Base-by-base conservation (phyloP, 2,113 vertebrate species). In the Emydura subglobosa region DNA sequence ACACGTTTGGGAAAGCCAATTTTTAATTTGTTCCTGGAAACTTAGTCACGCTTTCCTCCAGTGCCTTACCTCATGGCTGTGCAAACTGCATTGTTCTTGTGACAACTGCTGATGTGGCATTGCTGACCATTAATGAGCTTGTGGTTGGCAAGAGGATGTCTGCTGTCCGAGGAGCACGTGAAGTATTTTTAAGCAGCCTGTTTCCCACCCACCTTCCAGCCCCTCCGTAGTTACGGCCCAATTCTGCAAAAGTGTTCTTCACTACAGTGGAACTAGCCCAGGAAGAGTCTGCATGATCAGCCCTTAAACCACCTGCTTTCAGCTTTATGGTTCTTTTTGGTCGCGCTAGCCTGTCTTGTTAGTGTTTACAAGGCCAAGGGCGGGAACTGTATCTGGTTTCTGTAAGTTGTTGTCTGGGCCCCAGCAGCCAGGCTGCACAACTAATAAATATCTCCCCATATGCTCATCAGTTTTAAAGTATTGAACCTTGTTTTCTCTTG, bases 1-100 rank as follows among this genome's bases (percentile, higher is more conserved):
- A 76, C 44, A 85, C 55, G 44, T 57, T 93, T 89, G n/a, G 53
- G 78, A 93, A 94, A 89, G 47, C 27, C 34, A 81, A 79, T 7
- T 61, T 57, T 80, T 97, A 49, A 95, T 96, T 91, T 94, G 90
- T 95, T 91, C 57, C 61, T 94, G 91, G 87, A 86, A 95, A 92
- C 2, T 87, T 92, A 80, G 53, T 94, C 92, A 89, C 61, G 1
- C 0, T 88, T 88, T 95, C 88, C 72, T 49, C 83, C 54, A 79
- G 87, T 0, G 0, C 89, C 86, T 95, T 49, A 88, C 74, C 88
- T 96, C 93, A 88, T 4, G 1, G 76, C 86, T 86, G 31, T 91
- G 87, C 54, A 83, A 88, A 89, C 50, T 94, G 83, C 47, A 27
- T 7, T 83, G 88, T 65, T 80, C 53, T 49, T 86, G 89, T 89